Evolutionary conservation across 2,113 vertebrate genomes (phyloP).

Genomic region (Morone chrysops): DNA sequence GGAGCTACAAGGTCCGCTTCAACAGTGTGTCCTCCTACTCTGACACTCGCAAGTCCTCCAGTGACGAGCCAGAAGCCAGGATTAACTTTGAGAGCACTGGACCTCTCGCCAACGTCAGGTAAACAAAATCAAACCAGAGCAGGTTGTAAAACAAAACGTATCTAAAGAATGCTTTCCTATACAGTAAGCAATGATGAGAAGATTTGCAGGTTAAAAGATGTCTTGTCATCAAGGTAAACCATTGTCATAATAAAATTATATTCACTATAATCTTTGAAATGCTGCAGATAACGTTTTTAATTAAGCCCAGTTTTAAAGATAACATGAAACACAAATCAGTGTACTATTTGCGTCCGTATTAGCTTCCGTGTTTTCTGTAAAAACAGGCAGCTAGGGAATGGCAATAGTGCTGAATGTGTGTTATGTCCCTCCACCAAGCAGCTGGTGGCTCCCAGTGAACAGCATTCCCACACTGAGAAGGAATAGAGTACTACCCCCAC

Average conservation of each 20-base stretch:
- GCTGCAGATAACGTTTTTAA: not conserved
- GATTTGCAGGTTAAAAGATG: not conserved
- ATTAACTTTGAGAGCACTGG: conserved; percentile 96
- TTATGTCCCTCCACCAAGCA: too few species aligned
- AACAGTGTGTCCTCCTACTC: conserved; percentile 98
- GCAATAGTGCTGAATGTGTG: too few species aligned
- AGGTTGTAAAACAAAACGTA: not conserved
- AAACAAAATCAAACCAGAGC: conserved; percentile 16
- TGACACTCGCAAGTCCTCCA: conserved; percentile 92
- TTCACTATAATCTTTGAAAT: not conserved
- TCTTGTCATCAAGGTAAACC: not conserved
- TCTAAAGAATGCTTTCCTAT: not conserved
- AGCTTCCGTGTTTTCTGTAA: too few species aligned
- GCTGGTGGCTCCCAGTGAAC: too few species aligned
- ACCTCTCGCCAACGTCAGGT: conserved; percentile 97
- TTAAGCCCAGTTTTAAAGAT: not conserved
- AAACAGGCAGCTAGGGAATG: too few species aligned
- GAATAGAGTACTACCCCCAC: too few species aligned
- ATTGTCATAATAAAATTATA: not conserved
- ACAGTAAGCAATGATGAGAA: not conserved
- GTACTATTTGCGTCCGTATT: too few species aligned
- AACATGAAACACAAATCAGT: too few species aligned
- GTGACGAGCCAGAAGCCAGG: conserved; percentile 89
- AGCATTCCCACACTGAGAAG: too few species aligned
- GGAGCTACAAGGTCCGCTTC: conserved; percentile 99